Evolutionary conservation across 2,113 vertebrate genomes (phyloP).

Genomic region (Dasyurus viverrinus): DNA sequence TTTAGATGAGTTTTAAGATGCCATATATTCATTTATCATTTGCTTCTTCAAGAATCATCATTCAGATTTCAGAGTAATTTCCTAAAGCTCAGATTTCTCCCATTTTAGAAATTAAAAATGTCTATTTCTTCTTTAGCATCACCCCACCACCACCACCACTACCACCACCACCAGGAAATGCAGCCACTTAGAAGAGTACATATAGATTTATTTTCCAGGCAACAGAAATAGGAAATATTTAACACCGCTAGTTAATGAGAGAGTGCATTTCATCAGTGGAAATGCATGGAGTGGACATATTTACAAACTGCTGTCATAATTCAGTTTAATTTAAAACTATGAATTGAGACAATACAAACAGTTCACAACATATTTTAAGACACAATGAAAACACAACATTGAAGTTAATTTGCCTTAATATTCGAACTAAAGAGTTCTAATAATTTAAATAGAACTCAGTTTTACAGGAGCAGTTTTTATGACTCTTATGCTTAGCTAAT

Average conservation of each 20-base stretch:
- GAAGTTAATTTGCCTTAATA: constrained; percentile 12
- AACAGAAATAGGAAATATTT: constrained; percentile 2
- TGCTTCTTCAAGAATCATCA: constrained; percentile 5
- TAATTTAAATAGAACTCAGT: neutral
- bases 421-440: constrained; percentile 23
- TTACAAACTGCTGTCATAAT: constrained; percentile 13
- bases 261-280: constrained; percentile 17
- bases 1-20: constrained; percentile 21
- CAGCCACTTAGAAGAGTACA: constrained; percentile 14
- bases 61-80: constrained; percentile 28
- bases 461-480: neutral
- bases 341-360: constrained; percentile 32
- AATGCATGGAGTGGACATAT: neutral
- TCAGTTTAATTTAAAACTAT: constrained; percentile 53
- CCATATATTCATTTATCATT: neutral
- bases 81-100: constrained; percentile 42
- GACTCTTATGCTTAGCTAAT: neutral
- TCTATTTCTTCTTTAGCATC: neutral
- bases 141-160: neutral
- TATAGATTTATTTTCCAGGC: neutral
- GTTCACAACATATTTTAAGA: neutral
- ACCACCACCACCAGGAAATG: neutral
- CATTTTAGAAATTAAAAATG: constrained; percentile 32
- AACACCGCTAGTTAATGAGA: neutral
- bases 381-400: constrained; percentile 20